Evolutionary conservation across 2,888 invertebrate species (phyloP).

Genomic region (Elysia crispata): DNA sequence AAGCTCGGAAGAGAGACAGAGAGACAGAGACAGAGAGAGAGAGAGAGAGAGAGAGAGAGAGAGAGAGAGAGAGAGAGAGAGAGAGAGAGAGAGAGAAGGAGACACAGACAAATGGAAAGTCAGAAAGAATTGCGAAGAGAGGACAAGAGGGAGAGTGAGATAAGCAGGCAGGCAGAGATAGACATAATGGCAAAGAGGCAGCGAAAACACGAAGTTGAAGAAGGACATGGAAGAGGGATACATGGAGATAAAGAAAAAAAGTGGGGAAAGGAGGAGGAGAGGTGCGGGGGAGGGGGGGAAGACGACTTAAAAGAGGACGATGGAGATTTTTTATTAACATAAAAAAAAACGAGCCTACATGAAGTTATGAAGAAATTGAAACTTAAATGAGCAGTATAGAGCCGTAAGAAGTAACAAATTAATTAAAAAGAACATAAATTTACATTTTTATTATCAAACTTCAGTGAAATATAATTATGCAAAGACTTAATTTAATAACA

Average conservation of each 20-base stretch:
- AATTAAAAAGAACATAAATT: too few relatives aligned
- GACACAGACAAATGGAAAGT: not conserved
- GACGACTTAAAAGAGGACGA: not conserved
- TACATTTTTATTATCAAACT: too few relatives aligned
- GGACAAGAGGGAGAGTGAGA: slow-evolving; percentile 19
- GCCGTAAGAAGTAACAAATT: too few relatives aligned
- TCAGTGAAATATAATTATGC: too few relatives aligned
- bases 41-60: slow-evolving; percentile 44
- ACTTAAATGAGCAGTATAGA: too few relatives aligned
- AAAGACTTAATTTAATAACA: too few relatives aligned
- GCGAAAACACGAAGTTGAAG: not conserved
- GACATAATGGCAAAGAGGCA: not conserved
- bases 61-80: slow-evolving; percentile 45
- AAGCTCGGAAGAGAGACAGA: too few relatives aligned
- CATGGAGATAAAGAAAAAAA: not conserved
- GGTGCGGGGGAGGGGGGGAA: not conserved
- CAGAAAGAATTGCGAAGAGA: too few relatives aligned
- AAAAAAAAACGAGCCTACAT: too few relatives aligned
- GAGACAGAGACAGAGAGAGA: slow-evolving; percentile 7
- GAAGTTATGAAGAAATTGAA: too few relatives aligned
- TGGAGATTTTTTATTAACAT: too few relatives aligned
- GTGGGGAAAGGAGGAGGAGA: too few relatives aligned
- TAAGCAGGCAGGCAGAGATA: not conserved
- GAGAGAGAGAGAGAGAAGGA: slow-evolving; percentile 31
- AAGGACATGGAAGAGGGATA: not conserved